Conservation (phyloP, 2,113 vertebrate species). For the Odocoileus hemionus region DNA sequence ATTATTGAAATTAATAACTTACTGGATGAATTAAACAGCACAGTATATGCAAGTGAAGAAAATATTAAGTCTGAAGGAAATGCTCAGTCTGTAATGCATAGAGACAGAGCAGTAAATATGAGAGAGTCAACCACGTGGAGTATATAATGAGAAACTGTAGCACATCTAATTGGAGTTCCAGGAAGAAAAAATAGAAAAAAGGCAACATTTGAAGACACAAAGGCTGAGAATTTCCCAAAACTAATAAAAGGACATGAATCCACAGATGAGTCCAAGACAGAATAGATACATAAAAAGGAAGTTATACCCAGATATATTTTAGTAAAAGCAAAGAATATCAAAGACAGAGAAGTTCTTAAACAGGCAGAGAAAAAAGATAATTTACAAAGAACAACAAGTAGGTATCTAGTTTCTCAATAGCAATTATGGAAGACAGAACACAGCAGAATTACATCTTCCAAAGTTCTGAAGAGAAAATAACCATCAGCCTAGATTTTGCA, state of each 20-base stretch:
- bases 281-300: neutral
- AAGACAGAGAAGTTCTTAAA: neutral
- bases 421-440: neutral
- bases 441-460: neutral
- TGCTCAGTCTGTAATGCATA: neutral
- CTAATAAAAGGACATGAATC: neutral
- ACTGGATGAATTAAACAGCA: neutral
- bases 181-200: neutral
- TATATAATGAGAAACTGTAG: neutral
- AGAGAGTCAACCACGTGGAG: neutral
- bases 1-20: neutral
- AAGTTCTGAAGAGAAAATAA: neutral
- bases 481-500: neutral
- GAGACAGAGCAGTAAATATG: neutral
- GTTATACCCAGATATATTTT: neutral
- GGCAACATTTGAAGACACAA: neutral
- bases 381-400: neutral
- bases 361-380: neutral
- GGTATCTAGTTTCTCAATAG: neutral
- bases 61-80: neutral
- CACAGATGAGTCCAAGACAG: neutral
- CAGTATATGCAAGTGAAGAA: neutral
- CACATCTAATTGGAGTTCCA: neutral
- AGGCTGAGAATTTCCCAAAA: neutral
- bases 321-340: neutral